These are phyloP conservation scores for Melipona beecheii DNA, from an alignment of 2,888 invertebrate species.

Conservation along the genomic window DNA sequence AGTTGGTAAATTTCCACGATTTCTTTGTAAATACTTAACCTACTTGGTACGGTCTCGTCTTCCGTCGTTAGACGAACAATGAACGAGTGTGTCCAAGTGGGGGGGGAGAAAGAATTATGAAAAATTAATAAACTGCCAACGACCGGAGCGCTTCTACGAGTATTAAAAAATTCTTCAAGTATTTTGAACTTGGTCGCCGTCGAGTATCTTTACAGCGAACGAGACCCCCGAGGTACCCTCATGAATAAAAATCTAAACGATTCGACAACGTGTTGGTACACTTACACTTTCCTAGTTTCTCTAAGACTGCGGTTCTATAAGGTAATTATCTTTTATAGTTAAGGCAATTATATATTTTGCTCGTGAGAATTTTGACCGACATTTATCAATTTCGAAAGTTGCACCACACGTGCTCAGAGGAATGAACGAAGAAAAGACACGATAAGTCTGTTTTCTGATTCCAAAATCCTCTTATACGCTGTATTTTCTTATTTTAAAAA, in stretches of 20 bases:
- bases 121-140: not conserved
- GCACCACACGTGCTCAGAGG: no score
- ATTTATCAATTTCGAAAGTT: not conserved
- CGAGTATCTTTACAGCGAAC: not conserved
- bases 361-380: not conserved
- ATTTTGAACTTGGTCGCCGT: not conserved
- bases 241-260: slow-evolving; percentile 14
- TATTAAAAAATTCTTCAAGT: not conserved
- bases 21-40: not conserved
- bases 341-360: not conserved
- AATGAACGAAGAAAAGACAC: no score
- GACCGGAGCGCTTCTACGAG: no score
- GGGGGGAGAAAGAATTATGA: not conserved
- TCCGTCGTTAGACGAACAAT: not conserved
- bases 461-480: no score
- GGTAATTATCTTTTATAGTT: not conserved
- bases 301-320: no score
- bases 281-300: not conserved
- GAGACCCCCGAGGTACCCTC: not conserved
- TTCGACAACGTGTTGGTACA: not conserved
- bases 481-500: no score
- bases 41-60: no score
- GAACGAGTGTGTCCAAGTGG: no score
- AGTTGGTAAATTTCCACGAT: no score
- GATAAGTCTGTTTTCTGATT: no score